A percentile compares a stretch with the other conserved stretches of the same genome.
These are phyloP conservation scores for Aradus depressus DNA, from an alignment of 2,888 invertebrate genomes.

Conservation along the genomic window DNA sequence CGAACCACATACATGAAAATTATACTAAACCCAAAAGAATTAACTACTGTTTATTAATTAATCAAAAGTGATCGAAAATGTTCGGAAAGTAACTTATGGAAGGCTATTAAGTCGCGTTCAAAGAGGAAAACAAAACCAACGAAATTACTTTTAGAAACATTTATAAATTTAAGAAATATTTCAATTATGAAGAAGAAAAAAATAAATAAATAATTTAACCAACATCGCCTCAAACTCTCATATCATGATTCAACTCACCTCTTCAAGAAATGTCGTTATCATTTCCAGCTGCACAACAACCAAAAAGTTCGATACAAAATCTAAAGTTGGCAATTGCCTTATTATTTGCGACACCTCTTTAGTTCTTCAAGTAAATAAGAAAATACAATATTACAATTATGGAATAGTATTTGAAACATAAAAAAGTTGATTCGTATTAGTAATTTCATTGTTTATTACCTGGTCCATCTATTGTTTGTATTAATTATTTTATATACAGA, in stretches of 20 bases:
- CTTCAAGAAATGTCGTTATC: slow-evolving; percentile 34
- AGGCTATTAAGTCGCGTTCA: background rate
- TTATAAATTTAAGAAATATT: background rate
- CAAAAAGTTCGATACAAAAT: slow-evolving; percentile 38
- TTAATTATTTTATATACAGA: slow-evolving; percentile 27
- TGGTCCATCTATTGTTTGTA: slow-evolving; percentile 18
- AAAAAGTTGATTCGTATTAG: background rate
- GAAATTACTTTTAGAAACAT: background rate
- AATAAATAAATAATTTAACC: too few species aligned
- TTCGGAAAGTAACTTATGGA: too few species aligned
- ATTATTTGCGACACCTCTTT: slow-evolving; percentile 34
- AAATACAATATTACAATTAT: background rate
- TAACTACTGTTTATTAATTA: too few species aligned
- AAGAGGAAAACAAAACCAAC: background rate
- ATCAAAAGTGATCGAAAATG: too few species aligned
- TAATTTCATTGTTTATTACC: background rate
- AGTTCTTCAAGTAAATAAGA: slow-evolving; percentile 28
- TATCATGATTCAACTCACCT: slow-evolving; percentile 19
- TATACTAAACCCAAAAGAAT: too few species aligned
- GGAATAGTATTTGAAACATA: slow-evolving; percentile 1
- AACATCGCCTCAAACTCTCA: too few species aligned
- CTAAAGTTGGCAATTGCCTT: slow-evolving; percentile 34
- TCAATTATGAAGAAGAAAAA: too few species aligned
- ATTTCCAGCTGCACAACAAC: slow-evolving; percentile 51
- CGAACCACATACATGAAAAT: too few species aligned